These are phyloP conservation scores for roundworm (Caenorhabditis elegans) DNA, from an alignment of 1,140 invertebrate genomes.

Conservation along the genomic window WBcel235 BX284605.5:14736001-14736500, in stretches of 20 bases:
- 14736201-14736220: neutral
- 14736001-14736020: too few relatives aligned
- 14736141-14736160: neutral
- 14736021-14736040: neutral
- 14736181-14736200: too few relatives aligned
- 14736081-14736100: neutral
- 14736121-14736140: neutral
- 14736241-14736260: too few relatives aligned
- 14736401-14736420: neutral
- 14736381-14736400: constrained; percentile 8
- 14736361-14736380: neutral
- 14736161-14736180: too few relatives aligned
- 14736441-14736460: neutral
- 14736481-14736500: neutral
- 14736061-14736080: neutral
- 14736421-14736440: neutral
- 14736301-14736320: neutral
- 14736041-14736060: constrained; percentile 16
- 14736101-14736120: neutral
- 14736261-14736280: neutral
- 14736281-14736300: constrained; percentile 13
- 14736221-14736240: neutral
- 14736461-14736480: constrained; percentile 10
- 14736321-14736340: neutral
- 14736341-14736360: neutral